These are phyloP conservation scores for Melanostoma mellinum DNA, from an alignment of 2,888 invertebrate genomes.

Conservation along the genomic window DNA sequence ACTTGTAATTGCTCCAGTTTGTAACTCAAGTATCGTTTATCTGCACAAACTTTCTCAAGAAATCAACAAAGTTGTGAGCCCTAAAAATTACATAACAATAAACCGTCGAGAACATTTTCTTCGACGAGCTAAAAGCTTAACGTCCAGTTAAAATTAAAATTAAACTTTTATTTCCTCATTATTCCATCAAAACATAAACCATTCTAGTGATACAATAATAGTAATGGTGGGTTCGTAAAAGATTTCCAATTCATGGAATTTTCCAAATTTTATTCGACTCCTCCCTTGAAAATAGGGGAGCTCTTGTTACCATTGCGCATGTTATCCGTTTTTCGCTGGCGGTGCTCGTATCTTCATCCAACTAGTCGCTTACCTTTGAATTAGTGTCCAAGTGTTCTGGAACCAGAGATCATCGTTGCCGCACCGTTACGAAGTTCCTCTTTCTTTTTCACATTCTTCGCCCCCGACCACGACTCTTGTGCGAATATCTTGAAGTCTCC, in stretches of 20 bases:
- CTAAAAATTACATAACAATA: conserved; percentile 66
- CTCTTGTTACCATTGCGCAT: conserved; percentile 41
- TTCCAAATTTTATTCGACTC: conserved; percentile 44
- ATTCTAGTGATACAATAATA: conserved; percentile 11
- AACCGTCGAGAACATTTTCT: conserved; percentile 51
- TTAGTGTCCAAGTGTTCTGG: conserved; percentile 42
- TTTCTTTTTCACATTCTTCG: conserved; percentile 17
- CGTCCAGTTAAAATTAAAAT: conserved; percentile 58
- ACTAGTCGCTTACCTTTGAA: conserved; percentile 23
- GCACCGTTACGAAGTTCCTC: not conserved
- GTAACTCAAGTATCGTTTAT: conserved; percentile 39
- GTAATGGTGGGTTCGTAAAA: conserved; percentile 6
- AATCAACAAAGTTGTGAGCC: conserved; percentile 54
- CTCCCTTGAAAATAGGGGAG: conserved; percentile 59
- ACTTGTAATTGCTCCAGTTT: conserved; percentile 8
- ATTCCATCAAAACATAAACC: conserved; percentile 51
- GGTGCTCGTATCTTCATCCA: conserved; percentile 14
- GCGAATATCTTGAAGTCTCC: conserved; percentile 4
- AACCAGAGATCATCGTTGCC: conserved; percentile 4
- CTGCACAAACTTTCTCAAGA: conserved; percentile 12
- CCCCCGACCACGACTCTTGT: not conserved
- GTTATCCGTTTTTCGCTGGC: conserved; percentile 48
- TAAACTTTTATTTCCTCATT: conserved; percentile 61
- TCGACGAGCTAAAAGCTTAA: conserved; percentile 49
- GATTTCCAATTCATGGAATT: conserved; percentile 55